These are phyloP conservation scores for Tokudaia muenninki DNA, from an alignment of 2,797 vertebrate species.

Conservation along the genomic window DNA sequence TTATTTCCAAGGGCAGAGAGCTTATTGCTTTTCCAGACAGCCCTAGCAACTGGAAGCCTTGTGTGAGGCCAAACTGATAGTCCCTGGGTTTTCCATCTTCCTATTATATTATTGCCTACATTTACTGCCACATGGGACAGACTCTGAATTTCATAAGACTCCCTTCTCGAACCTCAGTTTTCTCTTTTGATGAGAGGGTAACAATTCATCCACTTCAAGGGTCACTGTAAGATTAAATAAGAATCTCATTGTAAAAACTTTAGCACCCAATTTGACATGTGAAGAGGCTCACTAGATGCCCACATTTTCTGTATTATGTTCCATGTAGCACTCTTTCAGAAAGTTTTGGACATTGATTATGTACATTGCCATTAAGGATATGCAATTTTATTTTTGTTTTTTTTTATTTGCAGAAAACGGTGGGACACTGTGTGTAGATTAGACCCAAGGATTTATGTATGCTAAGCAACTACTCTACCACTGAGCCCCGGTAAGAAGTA, in stretches of 20 bases:
- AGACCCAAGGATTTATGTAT: not conserved
- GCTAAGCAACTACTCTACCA: not conserved
- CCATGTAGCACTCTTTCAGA: not conserved
- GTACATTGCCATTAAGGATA: not conserved
- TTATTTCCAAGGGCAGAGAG: not conserved
- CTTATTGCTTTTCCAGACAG: not conserved
- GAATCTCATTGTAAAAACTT: not conserved
- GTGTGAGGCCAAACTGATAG: not conserved
- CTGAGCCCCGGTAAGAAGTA: not conserved
- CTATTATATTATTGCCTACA: not conserved
- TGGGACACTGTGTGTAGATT: not conserved
- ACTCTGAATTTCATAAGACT: not conserved
- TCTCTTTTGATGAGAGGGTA: not conserved
- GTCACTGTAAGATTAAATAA: not conserved
- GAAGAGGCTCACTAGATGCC: not conserved
- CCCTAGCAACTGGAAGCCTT: not conserved
- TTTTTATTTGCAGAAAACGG: not conserved
- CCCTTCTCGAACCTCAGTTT: not conserved
- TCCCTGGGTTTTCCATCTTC: not conserved
- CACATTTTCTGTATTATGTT: not conserved
- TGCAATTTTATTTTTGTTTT: not conserved
- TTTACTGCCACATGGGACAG: not conserved
- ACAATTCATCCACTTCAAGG: not conserved
- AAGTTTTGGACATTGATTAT: not conserved
- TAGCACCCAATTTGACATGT: not conserved